A percentile compares a stretch with the other conserved stretches of the same genome.
Evolutionary conservation across 2,888 invertebrate species (phyloP).

Genomic region (Drosophila nr. fundita): DNA sequence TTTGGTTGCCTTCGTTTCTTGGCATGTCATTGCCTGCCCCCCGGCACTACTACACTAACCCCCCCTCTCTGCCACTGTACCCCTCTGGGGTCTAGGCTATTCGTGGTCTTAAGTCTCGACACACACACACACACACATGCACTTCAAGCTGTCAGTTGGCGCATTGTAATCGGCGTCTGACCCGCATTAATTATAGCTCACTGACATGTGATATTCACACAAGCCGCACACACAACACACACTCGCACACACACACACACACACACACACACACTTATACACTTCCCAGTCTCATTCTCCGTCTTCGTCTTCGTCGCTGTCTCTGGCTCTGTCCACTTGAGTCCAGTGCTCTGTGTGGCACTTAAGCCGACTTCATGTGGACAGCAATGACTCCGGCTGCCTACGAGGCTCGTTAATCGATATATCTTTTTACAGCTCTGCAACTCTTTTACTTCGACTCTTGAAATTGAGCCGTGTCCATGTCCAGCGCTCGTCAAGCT

Average conservation of each 20-base stretch:
- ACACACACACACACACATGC: slow-evolving; percentile 65
- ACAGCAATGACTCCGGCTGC: slow-evolving; percentile 63
- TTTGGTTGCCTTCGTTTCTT: slow-evolving; percentile 59
- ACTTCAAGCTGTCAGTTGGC: slow-evolving; percentile 77
- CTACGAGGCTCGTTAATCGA: slow-evolving; percentile 72
- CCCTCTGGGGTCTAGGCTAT: neutral
- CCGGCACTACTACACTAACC: neutral
- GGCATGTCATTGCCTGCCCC: slow-evolving; percentile 68
- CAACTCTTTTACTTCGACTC: slow-evolving; percentile 21
- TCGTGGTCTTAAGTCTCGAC: slow-evolving; percentile 39
- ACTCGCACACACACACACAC: slow-evolving; percentile 28
- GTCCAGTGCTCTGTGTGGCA: slow-evolving; percentile 51
- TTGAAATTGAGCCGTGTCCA: slow-evolving; percentile 73
- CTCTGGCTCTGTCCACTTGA: slow-evolving; percentile 45
- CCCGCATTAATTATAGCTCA: slow-evolving; percentile 81
- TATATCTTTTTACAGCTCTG: slow-evolving; percentile 63
- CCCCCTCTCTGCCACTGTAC: neutral
- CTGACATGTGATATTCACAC: slow-evolving; percentile 80
- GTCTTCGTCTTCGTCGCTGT: neutral
- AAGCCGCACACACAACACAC: slow-evolving; percentile 51
- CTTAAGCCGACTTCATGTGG: slow-evolving; percentile 65
- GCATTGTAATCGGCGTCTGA: slow-evolving; percentile 81
- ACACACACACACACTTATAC: slow-evolving; percentile 20
- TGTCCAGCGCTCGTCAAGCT: slow-evolving; percentile 52
- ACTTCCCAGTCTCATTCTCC: neutral